Percentiles rank a stretch among this genome's conserved stretches.
Conservation (phyloP, 2,113 vertebrate species). For the Scalopus aquaticus region DNA sequence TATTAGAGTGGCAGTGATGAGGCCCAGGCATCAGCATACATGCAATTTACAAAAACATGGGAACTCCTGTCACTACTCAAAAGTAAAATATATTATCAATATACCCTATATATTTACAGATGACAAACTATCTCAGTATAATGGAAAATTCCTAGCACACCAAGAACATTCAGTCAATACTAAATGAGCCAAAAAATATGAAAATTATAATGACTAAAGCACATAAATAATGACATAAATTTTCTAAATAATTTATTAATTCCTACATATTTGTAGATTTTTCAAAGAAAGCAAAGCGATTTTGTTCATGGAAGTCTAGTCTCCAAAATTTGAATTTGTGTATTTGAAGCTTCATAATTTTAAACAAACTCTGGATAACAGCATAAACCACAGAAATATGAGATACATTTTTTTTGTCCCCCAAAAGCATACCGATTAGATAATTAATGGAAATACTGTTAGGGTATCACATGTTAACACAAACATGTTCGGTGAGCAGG, state of each 20-base stretch:
- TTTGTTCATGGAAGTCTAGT: background rate
- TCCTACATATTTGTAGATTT: background rate
- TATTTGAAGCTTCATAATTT: slow-evolving; percentile 7
- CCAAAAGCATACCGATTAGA: background rate
- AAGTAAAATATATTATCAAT: background rate
- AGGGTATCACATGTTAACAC: background rate
- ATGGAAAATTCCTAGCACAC: background rate
- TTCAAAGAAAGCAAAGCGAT: background rate
- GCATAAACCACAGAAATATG: background rate
- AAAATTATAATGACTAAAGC: background rate
- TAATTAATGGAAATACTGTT: background rate
- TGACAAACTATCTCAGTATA: slow-evolving; percentile 15
- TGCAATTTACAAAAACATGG: background rate
- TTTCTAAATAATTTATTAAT: background rate
- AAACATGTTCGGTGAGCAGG: background rate
- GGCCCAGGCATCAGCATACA: background rate
- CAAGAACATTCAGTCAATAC: background rate
- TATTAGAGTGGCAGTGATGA: background rate
- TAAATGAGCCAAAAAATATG: background rate
- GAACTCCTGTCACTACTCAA: slow-evolving; percentile 11
- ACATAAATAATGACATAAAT: background rate
- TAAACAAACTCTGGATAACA: background rate
- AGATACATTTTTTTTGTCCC: rapidly evolving
- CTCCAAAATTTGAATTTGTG: slow-evolving; percentile 11
- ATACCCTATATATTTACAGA: background rate